Base-by-base conservation (phyloP, 2,888 invertebrate species). In the Sminthurides aquaticus region DNA sequence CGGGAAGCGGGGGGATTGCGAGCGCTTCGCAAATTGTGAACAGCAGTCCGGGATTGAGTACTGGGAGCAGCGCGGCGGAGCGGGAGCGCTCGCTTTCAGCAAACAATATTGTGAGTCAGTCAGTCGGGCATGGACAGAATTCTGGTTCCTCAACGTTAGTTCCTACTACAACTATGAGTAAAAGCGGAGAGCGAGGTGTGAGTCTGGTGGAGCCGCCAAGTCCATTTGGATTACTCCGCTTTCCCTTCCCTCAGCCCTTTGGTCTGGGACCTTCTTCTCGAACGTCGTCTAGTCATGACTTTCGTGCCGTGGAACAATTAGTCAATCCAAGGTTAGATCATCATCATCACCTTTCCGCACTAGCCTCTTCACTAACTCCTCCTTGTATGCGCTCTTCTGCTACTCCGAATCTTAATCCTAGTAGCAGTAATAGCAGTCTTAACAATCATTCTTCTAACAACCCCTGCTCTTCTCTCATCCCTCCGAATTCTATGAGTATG, bases 251-350 rank as follows among this genome's bases (percentile, higher is more conserved):
- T 26, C 72, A 73, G 49, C 71, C 72, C 15, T 72, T 74, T 49
- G 71, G 71, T 52, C 57, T 71, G 59, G 67, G 71, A 55, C 69
- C 73, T 15, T 60, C 67, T 11, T 65, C 71, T 59, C 60, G 70
- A 49, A 58, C 69, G 49, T 58, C 64, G 49, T 70, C 74, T 74
- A 74, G 74, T 74, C 74, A 74, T 69, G 74, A 74, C 71, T 73
- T 74, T 64, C 68, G 74, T 57, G 73, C 73, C 64, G 74, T 72
- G 62, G 74, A 72, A 63, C 72, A 74, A 65, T 68, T 72, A 69
- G 71, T 74, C 69, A 71, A 61, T 65, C 65, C 69, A 60, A 69
- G 69, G 67, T 69, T 64, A 66, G 68, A 68, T 28, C 61, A 60
- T 60, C 62, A 62, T 34, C 61, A 55, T 57, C 55, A 62, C 48